Base-by-base conservation (phyloP, 2,113 vertebrate species). In the Notechis scutatus region DNA sequence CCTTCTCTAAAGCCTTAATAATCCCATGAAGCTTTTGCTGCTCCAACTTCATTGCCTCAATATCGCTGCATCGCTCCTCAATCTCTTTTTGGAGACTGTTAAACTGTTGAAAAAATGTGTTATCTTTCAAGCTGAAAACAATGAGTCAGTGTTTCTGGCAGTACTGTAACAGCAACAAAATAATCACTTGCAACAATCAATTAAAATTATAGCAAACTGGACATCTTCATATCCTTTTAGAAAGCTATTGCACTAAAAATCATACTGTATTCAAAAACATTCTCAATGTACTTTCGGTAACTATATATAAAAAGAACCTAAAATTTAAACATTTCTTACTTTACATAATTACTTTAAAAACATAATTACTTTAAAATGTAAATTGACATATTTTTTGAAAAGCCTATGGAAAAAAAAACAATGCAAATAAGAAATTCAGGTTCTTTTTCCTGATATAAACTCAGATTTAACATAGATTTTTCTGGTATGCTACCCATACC, bases 21-120 rank as follows among this genome's bases (percentile, higher is more conserved):
- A 98, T 88, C 0, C 94, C 97, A 93, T 98, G 98, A 89, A 99
- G 97, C 95, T 98, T 98, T 93, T 98, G 97, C 10, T 98, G 97
- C 96, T 99, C 98, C 92, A 95, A 89, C 95, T 97, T 99, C 96
- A 99, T 96, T 92, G 93, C 92, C 69, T 97, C 97, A 1, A 98
- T 98, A 85, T 99, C 98, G 0, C 89, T 93, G 54, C 95, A 95
- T 21, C 96, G 95, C 42, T 98, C 98, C 14, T 98, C 97, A 8
- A 99, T 98, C 91, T 99, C 98, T 87, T 97, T 98, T 95, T 99
- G 98, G 54, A 99, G 96, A 92, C 97, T 98, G 95, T 95, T 96
- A 95, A 99, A 97, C 99, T 99, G 94, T 14, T 93, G 34, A 91
- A 34, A 94, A 11, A n/a, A 87, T 3, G 26, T 18, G 11, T 34